Evolutionary conservation across 2,113 vertebrate species (phyloP), one percentile per base, ranked within the genome.

Genomic region (Myiagra hebetior): DNA sequence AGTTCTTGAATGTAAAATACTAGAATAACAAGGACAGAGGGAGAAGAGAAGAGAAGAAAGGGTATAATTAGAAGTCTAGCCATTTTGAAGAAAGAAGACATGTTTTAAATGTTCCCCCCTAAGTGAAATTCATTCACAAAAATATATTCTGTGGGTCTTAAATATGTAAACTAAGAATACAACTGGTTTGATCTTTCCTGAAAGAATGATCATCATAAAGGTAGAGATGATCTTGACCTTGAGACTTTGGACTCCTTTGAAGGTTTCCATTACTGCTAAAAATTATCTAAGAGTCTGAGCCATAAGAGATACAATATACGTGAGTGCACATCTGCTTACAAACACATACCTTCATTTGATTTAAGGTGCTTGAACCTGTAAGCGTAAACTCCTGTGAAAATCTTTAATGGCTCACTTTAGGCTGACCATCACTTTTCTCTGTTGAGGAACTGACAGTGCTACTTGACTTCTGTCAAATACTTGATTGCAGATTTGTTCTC

Each of bases 291-390:
- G 2, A 13, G 11, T 59, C 33, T 49, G 21, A 37, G 50, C 17
- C 15, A 30, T 5, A 37, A 50, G 22, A 30, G 28, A 35, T 41
- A 72, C 7, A 35, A 83, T 73, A 60, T 16, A 10, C 0, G 0
- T 14, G 15, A 75, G 20, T 37, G 7, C 4, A 16, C 3, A 1
- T 44, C 18, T 62, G 27, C 12, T 80, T 56, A 42, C 12, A 4
- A 47, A 19, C 7, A 37, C 9, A 15, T 8, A 35, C 2, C 6
- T 49, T 41, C 8, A 15, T 57, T 77, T 85, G 9, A 68, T 73
- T 63, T 55, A 1, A 2, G 6, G 10, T 15, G 9, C 15, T 76
- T 73, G 35, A 59, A 68, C 4, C 39, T 33, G 3, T 30, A 30
- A 47, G 6, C 0, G 0, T 44, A 75, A 85, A 79, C 18, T 49